A percentile compares a stretch with the other conserved stretches of the same genome.
These are phyloP conservation scores for Magallana nippona DNA, from an alignment of 2,888 invertebrate species.

Conservation along the genomic window DNA sequence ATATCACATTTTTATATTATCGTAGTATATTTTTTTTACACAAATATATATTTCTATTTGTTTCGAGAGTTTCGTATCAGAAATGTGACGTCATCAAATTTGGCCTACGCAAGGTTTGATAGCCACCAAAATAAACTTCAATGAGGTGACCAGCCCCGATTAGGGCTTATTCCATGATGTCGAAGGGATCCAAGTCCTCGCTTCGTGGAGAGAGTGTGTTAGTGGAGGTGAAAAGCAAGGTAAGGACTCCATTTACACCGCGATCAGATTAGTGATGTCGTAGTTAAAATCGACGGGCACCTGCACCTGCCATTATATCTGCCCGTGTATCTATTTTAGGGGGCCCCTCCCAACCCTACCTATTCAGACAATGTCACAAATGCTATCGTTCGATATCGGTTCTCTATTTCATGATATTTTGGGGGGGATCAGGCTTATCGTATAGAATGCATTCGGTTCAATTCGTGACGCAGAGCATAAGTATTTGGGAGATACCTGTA, in stretches of 20 bases:
- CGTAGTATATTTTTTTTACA: neutral
- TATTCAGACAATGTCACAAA: neutral
- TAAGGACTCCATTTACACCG: conserved; percentile 43
- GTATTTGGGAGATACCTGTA: neutral
- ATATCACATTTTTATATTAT: neutral
- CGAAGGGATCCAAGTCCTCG: conserved; percentile 66
- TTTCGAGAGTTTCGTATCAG: conserved; percentile 38
- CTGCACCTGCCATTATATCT: conserved; percentile 26
- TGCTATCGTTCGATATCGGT: neutral
- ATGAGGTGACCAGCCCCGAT: conserved; percentile 34
- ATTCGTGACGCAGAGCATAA: neutral
- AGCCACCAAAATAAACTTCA: conserved; percentile 36
- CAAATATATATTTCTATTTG: neutral
- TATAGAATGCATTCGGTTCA: neutral
- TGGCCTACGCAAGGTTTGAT: conserved; percentile 40
- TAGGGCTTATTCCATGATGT: conserved; percentile 58
- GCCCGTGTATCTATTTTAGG: conserved; percentile 28
- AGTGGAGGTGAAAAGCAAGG: conserved; percentile 74
- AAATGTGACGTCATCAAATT: conserved; percentile 51
- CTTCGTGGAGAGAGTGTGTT: conserved; percentile 59
- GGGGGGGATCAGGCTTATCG: neutral
- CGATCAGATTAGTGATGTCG: neutral
- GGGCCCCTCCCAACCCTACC: conserved; percentile 12
- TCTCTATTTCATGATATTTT: neutral
- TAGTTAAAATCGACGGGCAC: neutral